Evolutionary conservation across 2,888 invertebrate species (phyloP), one percentile per base, ranked within the genome.

Genomic region (Nomada hirtipes): DNA sequence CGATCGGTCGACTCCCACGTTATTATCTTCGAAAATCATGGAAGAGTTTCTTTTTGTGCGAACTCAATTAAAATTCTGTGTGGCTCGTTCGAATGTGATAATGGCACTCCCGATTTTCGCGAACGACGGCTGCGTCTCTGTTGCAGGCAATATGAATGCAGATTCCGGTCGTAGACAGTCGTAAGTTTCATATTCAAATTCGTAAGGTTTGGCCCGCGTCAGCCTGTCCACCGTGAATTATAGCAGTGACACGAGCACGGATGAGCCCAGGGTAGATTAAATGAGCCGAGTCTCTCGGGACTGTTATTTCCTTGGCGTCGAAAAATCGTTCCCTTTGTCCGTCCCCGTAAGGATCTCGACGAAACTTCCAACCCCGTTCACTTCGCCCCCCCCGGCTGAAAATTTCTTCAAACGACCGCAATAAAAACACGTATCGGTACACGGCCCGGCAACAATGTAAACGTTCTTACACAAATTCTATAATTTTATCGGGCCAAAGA

Each of bases 111-210:
- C 55, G 67, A 36, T 26, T 76, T 44, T 75, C 65, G 18, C 70
- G 59, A 59, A 55, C 57, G 73, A 42, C 59, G 72, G 52, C 13
- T 18, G 60, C 64, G 65, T n/a, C n/a, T 47, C 53, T 23, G 73
- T 63, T 70, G 64, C 75, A 53, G 73, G 65, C 81, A 82, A 84
- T 86, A 84, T 82, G 84, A 83, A 88, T 88, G 86, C 85, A 88
- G 86, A 88, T 88, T 84, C 74, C 75, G 47, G n/a, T 70, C 77
- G 76, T 79, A 73, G 86, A 84, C 82, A 77, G 83, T 83, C 88
- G 78, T 86, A 88, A 88, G 86, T 88, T 74, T 86, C 81, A 50
- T 88, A 88, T 88, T 88, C 79, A 88, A 88, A 88, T 88, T 81
- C 79, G 74, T 63, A 69, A 83, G 84, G 88, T 84, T 84, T 69